A percentile compares a stretch with the other conserved stretches of the same genome.
Evolutionary conservation across 2,113 vertebrate genomes (phyloP).

Genomic region (Pongo abelii): DNA sequence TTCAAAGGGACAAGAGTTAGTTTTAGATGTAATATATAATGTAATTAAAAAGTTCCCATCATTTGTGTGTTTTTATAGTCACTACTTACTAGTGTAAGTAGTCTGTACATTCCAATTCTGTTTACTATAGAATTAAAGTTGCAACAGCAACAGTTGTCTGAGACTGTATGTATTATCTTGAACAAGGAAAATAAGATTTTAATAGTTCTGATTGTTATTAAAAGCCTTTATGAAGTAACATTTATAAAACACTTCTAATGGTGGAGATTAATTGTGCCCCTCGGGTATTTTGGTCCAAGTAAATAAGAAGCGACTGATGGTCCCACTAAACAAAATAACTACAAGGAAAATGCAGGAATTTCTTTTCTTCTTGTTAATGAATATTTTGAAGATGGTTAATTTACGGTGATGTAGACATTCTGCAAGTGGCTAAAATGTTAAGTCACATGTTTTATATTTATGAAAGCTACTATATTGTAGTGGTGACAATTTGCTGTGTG

Average conservation of each 20-base stretch:
- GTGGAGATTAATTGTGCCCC: constrained; percentile 55
- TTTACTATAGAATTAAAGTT: neutral
- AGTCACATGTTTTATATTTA: neutral
- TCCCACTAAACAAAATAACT: constrained; percentile 40
- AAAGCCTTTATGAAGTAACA: constrained; percentile 23
- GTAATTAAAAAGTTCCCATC: neutral
- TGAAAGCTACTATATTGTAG: neutral
- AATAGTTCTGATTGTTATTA: constrained; percentile 36
- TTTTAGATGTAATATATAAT: neutral
- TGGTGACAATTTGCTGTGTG: neutral
- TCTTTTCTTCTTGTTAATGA: constrained; percentile 34
- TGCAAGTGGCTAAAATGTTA: neutral
- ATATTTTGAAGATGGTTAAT: constrained; percentile 47
- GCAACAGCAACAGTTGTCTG: neutral
- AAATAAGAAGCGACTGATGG: constrained; percentile 45
- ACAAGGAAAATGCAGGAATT: constrained; percentile 14
- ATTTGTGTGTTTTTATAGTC: neutral
- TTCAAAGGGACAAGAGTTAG: neutral
- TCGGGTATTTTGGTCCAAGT: constrained; percentile 55
- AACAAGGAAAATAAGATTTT: constrained; percentile 30
- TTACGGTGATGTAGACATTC: neutral
- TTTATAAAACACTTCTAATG: constrained; percentile 42
- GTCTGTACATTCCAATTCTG: neutral
- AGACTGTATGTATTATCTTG: neutral
- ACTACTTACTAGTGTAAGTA: neutral